Evolutionary conservation across 2,113 vertebrate species (phyloP).

Genomic region (Thinocorus orbignyianus): DNA sequence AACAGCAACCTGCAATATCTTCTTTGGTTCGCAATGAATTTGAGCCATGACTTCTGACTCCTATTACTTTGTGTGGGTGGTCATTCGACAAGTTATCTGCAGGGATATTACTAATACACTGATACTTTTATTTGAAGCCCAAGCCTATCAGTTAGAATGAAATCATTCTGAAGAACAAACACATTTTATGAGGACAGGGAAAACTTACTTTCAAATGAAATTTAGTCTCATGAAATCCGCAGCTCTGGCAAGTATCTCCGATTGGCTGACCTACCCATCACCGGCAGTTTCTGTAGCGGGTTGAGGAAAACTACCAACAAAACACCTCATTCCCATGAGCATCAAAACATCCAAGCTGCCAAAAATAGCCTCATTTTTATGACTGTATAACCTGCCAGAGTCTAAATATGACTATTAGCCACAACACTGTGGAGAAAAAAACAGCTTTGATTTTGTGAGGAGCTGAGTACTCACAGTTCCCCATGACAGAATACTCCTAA

Average conservation of each 20-base stretch:
- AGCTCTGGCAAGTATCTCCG: neutral
- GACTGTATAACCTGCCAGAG: neutral
- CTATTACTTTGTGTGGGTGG: conserved; percentile 41
- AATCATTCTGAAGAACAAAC: conserved; percentile 34
- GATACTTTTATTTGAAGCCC: conserved; percentile 40
- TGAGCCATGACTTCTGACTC: neutral
- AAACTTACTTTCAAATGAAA: conserved; percentile 29
- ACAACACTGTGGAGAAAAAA: neutral
- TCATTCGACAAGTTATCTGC: conserved; percentile 31
- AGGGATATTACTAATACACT: conserved; percentile 8
- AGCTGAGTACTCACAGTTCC: neutral
- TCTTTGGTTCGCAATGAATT: neutral
- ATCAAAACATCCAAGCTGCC: neutral
- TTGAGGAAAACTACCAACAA: conserved; percentile 32
- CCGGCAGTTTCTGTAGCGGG: neutral
- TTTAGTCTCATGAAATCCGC: neutral
- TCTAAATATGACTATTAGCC: conserved; percentile 10
- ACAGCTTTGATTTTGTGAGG: conserved; percentile 20
- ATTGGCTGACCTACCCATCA: conserved; percentile 31
- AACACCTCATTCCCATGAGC: conserved; percentile 4
- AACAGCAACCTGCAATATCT: neutral
- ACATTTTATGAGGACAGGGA: neutral
- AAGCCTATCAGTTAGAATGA: conserved; percentile 41
- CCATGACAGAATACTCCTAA: neutral
- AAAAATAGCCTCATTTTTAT: conserved; percentile 43